phyloP scores from a whole-genome alignment of 1,140 invertebrate species.

The Hydropsyche tenuis region DNA sequence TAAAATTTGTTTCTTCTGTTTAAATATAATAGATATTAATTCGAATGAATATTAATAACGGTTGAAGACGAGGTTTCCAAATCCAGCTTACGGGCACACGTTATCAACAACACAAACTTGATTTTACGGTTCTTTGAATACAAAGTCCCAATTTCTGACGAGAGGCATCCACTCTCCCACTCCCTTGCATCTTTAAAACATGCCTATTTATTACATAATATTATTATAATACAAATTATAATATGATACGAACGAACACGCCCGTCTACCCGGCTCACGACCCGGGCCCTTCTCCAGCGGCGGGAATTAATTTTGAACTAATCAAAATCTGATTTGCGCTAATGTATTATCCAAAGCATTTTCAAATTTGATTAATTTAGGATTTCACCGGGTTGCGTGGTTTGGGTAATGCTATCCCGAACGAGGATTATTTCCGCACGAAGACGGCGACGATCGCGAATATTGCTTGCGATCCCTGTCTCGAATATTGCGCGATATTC shows the following conservation, averaged over 20 bases:
- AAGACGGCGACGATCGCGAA: neutral
- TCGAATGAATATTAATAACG: neutral
- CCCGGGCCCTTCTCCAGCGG: neutral
- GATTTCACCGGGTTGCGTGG: neutral
- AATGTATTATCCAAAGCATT: conserved; percentile 25
- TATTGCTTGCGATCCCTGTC: too few relatives aligned
- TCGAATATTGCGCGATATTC: neutral
- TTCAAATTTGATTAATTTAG: conserved; percentile 28
- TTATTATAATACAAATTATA: too few relatives aligned
- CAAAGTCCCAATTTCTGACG: neutral
- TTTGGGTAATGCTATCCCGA: neutral
- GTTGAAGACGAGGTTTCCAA: neutral
- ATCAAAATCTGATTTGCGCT: conserved; percentile 28
- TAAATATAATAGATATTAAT: neutral
- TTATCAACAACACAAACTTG: conserved; percentile 9
- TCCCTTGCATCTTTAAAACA: too few relatives aligned
- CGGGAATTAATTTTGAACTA: conserved; percentile 27
- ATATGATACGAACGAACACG: too few relatives aligned
- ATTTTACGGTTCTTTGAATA: conserved; percentile 19
- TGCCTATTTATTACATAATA: too few relatives aligned
- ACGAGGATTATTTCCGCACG: neutral
- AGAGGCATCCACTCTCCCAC: neutral
- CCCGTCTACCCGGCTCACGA: too few relatives aligned
- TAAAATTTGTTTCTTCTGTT: too few relatives aligned
- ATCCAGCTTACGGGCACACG: conserved; percentile 9